A percentile compares a stretch with the other conserved stretches of the same genome.
phyloP scores from a whole-genome alignment of 2,113 vertebrate species.

The Peromyscus californicus region DNA sequence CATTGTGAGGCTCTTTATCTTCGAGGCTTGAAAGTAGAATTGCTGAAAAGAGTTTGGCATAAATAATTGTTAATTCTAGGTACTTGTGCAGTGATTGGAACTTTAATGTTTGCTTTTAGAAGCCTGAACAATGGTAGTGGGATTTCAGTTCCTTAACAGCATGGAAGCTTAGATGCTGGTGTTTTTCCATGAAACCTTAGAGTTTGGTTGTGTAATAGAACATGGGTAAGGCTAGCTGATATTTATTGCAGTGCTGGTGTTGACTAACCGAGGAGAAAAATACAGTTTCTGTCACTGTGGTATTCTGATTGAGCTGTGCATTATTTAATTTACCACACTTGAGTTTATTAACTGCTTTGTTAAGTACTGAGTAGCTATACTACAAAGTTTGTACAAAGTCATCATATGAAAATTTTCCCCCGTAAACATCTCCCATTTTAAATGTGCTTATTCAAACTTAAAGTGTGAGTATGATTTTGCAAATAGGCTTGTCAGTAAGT shows the following conservation, averaged over 20 bases:
- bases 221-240: conserved; percentile 59
- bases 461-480: conserved; percentile 2
- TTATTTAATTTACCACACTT: conserved; percentile 59
- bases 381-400: not conserved
- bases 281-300: conserved; percentile 10
- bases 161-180: conserved; percentile 34
- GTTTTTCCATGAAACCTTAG: conserved; percentile 9
- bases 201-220: not conserved
- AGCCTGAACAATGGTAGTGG: conserved; percentile 43
- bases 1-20: not conserved
- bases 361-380: conserved; percentile 21
- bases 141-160: conserved; percentile 59
- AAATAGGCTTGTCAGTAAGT: conserved; percentile 38
- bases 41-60: conserved; percentile 18
- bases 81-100: not conserved
- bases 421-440: conserved; percentile 47
- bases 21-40: conserved; percentile 21
- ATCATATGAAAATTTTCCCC: conserved; percentile 37
- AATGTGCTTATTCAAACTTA: not conserved
- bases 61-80: conserved; percentile 6
- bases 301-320: not conserved
- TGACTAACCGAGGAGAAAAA: not conserved
- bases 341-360: conserved; percentile 34
- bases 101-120: conserved; percentile 60
- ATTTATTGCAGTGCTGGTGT: not conserved